Base-by-base conservation (phyloP, 2,113 vertebrate species). In the Sinocyclocheilus maitianheensis region DNA sequence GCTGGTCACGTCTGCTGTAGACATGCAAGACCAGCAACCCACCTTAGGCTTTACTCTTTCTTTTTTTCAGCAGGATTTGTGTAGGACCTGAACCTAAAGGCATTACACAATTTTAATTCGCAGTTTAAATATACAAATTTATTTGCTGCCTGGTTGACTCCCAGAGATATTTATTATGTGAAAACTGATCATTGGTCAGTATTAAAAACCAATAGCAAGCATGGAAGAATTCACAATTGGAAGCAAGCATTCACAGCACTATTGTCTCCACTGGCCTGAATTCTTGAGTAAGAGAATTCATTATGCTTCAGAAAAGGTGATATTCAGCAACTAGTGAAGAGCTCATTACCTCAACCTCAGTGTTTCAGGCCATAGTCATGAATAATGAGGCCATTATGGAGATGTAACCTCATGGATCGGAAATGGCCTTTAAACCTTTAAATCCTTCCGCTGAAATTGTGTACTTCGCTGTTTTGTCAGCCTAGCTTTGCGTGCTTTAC, bases 311-410 rank as follows among this genome's bases (percentile, higher is more conserved):
- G 74, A 84, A 89, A 93, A 91, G 89, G 90, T 90, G 89, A 91
- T 88, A 91, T 89, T 92, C 90, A 91, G 91, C 92, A 91, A 88
- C 91, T 92, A 93, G 91, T 90, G 87, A 90, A 89, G 88, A 88
- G 88, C 92, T 94, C 93, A 94, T 94, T 94, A 94, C 92, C 90
- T 89, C 89, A 90, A 90, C 86, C 81, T 76, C 79, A 88, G 92
- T 90, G 91, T 93, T 92, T 87, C 91, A 81, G 89, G 85, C 83
- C 89, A 86, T 87, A n/a, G 87, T 34, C 80, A 90, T 94, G 93
- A 95, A 94, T 95, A 95, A 95, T 94, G 93, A 94, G 92, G 88
- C 92, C 91, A 92, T 93, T 94, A 94, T 92, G 92, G 92, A 93
- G 92, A 94, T 93, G 91, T 91, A 77, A 78, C 89, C 90, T 85